Base-by-base conservation (phyloP, 2,888 invertebrate genomes). In the Epistrophe eligans region DNA sequence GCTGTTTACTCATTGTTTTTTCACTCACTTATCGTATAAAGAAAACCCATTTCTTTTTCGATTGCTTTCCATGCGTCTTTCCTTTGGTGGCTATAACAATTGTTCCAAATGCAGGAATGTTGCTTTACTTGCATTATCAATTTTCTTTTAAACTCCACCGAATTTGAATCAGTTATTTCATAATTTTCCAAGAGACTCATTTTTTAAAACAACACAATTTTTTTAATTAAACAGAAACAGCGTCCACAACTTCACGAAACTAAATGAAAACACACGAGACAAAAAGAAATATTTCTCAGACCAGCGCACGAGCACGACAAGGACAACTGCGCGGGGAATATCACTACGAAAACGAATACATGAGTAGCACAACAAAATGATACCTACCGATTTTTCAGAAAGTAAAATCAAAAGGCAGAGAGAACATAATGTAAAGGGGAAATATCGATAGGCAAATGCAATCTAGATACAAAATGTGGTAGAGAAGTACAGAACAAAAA, bases 101-200 rank as follows among this genome's bases (percentile, higher is more conserved):
- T 28, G n/a, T 48, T 11, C 79, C 79, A 83, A 19, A 83, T 38
- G 24, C 11, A 1, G 4, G 72, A 66, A 45, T 79, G 24, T 10
- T 52, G 10, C 43, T 66, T 67, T 1, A 83, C n/a, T 15, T 38
- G 13, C 4, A n/a, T 52, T 50, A 67, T 28, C 11, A 62, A 13
- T 35, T 38, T 43, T 60, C 35, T 66, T 43, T 72, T 77, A 32
- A 66, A 55, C 38, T 62, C 35, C 60, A 32, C 7, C 32, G 32
- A 32, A 4, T 15, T 1, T 4, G 0, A 24, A 24, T 24, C 3
- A 2, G 24, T 24, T 24, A 24, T 15, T 28, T 55, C 10, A 32
- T 5, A 28, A 4, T 32, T 32, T 7, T 32, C 7, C 3, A 8
- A 7, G 0, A 2, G 15, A 55, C 15, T 32, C 55, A 55, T 55